Evolutionary conservation across 2,888 invertebrate genomes (phyloP).

Genomic region (Tenthredo mesomela): DNA sequence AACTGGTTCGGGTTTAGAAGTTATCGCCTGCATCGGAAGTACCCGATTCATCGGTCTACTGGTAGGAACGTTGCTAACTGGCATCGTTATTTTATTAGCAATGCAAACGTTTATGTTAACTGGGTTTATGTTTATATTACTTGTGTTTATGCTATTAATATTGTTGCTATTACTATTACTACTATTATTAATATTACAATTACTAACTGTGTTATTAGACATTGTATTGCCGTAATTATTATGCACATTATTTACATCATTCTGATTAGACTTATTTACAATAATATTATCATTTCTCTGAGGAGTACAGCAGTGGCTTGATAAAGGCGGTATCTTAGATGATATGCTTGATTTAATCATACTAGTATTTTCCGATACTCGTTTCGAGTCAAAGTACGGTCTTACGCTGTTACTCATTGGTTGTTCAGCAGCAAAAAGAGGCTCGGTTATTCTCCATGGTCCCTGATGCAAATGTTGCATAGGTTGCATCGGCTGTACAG

Average conservation of each 20-base stretch:
- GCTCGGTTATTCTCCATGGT: conserved; percentile 70
- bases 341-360: conserved; percentile 75
- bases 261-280: conserved; percentile 66
- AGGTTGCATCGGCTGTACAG: conserved; percentile 55
- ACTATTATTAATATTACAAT: conserved; percentile 59
- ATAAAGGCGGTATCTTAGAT: conserved; percentile 70
- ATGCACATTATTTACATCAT: conserved; percentile 68
- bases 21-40: conserved; percentile 87
- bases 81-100: conserved; percentile 76
- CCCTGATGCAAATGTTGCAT: conserved; percentile 51
- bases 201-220: conserved; percentile 58
- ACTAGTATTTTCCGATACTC: conserved; percentile 74
- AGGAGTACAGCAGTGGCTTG: conserved; percentile 68
- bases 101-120: conserved; percentile 76
- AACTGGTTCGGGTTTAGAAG: conserved; percentile 79
- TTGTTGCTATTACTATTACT: conserved; percentile 59
- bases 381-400: conserved; percentile 74
- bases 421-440: conserved; percentile 68
- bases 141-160: conserved; percentile 58
- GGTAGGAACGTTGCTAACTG: conserved; percentile 70
- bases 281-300: conserved; percentile 67
- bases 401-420: conserved; percentile 68
- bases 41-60: conserved; percentile 89
- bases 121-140: conserved; percentile 59
- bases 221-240: conserved; percentile 66